Conservation (phyloP, 2,113 vertebrate genomes). For the Oreocharis arfaki region DNA sequence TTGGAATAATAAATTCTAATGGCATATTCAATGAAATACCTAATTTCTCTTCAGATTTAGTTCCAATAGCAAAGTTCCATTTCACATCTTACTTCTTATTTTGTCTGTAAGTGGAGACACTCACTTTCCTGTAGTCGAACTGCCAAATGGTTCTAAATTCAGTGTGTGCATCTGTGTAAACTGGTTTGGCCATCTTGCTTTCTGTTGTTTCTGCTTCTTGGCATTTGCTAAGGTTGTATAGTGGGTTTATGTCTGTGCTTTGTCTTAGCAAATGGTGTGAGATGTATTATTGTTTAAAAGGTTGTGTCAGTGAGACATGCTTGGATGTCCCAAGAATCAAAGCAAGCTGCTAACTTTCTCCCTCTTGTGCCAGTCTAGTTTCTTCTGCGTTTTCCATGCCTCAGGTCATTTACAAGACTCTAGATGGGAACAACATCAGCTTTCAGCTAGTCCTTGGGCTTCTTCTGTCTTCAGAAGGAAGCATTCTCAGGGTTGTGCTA, state of each 20-base stretch:
- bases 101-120: not conserved
- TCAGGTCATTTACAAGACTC: not conserved
- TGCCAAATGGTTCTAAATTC: not conserved
- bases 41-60: not conserved
- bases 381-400: not conserved
- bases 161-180: not conserved
- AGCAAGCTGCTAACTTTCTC: conserved; percentile 33
- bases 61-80: not conserved
- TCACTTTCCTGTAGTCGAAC: not conserved
- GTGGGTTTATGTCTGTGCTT: not conserved
- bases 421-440: not conserved
- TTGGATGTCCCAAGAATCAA: conserved; percentile 61
- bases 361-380: not conserved
- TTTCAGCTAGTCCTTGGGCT: not conserved
- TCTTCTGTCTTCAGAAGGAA: not conserved
- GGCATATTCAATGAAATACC: not conserved
- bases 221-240: not conserved
- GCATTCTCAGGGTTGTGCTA: not conserved
- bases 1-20: not conserved
- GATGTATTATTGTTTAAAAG: not conserved
- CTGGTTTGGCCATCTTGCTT: not conserved
- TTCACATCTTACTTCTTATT: not conserved
- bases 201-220: not conserved
- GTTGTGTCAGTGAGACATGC: not conserved
- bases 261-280: not conserved